phyloP scores from a whole-genome alignment of 2,888 invertebrate species.

The Clusia tigrina region DNA sequence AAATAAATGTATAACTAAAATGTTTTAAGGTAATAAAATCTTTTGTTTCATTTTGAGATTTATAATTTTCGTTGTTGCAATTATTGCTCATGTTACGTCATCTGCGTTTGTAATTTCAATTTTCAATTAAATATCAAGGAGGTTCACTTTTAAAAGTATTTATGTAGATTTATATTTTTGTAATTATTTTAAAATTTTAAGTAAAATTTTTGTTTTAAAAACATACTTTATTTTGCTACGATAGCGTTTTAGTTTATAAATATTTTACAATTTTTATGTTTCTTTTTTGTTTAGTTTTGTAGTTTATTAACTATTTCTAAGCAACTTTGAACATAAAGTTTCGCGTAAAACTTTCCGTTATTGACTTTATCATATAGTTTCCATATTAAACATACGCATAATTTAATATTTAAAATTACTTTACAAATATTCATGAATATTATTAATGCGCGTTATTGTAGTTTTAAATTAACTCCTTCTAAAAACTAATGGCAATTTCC shows the following conservation, averaged over 20 bases:
- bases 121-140: too few species aligned
- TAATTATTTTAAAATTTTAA: neutral
- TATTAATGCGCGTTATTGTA: neutral
- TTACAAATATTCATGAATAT: neutral
- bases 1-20: neutral
- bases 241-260: neutral
- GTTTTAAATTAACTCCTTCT: conserved; percentile 24
- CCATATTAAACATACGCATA: neutral
- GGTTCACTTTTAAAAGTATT: neutral
- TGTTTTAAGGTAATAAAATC: conserved; percentile 11
- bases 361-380: neutral
- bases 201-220: neutral
- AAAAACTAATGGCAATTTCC: conserved; percentile 56
- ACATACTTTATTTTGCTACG: neutral
- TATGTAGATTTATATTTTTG: too few species aligned
- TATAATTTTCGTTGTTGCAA: conserved; percentile 28
- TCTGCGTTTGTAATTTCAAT: neutral
- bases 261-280: conserved; percentile 15
- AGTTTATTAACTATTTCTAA: neutral
- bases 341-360: neutral
- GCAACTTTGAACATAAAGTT: conserved; percentile 33
- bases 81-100: conserved; percentile 21
- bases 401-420: conserved; percentile 5
- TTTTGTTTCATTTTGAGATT: too few species aligned
- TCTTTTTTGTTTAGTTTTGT: neutral